Evolutionary conservation across 2,797 vertebrate species (phyloP).

Genomic region (Kryptopterus vitreolus): DNA sequence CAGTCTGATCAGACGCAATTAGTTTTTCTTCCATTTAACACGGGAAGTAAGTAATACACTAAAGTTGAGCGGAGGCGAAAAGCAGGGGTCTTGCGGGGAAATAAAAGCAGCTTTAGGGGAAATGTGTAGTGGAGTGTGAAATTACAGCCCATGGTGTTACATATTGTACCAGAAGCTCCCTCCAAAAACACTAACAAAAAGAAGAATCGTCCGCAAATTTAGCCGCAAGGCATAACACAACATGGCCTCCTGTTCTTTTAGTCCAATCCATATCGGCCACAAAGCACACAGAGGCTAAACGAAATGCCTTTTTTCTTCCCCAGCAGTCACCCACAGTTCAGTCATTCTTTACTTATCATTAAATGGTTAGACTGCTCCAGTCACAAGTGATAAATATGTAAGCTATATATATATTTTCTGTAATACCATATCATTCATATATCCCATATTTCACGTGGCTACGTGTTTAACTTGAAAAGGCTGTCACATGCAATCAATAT

Average conservation of each 20-base stretch:
- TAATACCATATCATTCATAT: not conserved
- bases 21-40: conserved; percentile 72
- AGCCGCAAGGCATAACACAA: conserved; percentile 79
- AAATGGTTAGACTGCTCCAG: not conserved
- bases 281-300: conserved; percentile 51
- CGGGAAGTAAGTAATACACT: conserved; percentile 73
- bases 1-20: conserved; percentile 64
- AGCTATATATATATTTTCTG: not conserved
- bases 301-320: conserved; percentile 22
- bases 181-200: conserved; percentile 79
- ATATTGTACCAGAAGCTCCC: conserved; percentile 98
- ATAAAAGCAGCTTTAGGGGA: conserved; percentile 95
- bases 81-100: conserved; percentile 88
- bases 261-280: conserved; percentile 53
- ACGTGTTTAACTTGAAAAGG: conserved; percentile 1
- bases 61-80: conserved; percentile 78
- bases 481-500: not conserved
- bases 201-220: conserved; percentile 84
- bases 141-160: conserved; percentile 99
- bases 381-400: conserved; percentile 4
- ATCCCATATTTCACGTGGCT: not conserved
- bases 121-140: conserved; percentile 97
- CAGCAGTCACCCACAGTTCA: conserved; percentile 12
- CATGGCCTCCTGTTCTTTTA: conserved; percentile 60
- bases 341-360: conserved; percentile 5